These are phyloP conservation scores for Gnathonemus echidnorhynchus DNA, from an alignment of 2,113 vertebrate genomes.

Conservation along the genomic window DNA sequence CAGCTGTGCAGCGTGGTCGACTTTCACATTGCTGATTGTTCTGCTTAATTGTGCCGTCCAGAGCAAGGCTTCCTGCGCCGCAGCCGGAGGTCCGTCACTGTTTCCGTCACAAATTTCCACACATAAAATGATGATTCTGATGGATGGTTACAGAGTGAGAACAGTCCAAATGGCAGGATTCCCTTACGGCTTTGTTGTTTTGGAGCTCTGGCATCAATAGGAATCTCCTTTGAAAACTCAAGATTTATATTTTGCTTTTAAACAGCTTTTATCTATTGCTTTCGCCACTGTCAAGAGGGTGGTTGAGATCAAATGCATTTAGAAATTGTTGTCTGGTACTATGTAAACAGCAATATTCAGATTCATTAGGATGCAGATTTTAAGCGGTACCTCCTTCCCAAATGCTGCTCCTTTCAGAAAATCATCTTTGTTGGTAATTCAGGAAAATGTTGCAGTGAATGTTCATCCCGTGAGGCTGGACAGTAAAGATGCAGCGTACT, in stretches of 20 bases:
- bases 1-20: neutral
- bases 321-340: neutral
- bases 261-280: neutral
- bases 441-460: neutral
- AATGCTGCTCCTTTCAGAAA: neutral
- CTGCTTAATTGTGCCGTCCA: neutral
- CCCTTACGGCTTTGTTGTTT: neutral
- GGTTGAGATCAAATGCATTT: neutral
- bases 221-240: neutral
- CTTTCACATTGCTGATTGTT: neutral
- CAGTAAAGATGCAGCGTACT: neutral
- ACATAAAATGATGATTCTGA: neutral
- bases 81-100: neutral
- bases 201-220: neutral
- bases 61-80: neutral
- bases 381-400: neutral
- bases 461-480: neutral
- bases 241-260: conserved; percentile 6
- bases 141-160: neutral
- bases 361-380: neutral
- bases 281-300: neutral
- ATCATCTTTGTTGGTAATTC: neutral
- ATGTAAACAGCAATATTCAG: neutral
- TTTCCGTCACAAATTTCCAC: neutral
- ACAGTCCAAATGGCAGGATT: neutral